These are phyloP conservation scores for Plodia interpunctella DNA, from an alignment of 1,140 invertebrate genomes.

Conservation along the genomic window DNA sequence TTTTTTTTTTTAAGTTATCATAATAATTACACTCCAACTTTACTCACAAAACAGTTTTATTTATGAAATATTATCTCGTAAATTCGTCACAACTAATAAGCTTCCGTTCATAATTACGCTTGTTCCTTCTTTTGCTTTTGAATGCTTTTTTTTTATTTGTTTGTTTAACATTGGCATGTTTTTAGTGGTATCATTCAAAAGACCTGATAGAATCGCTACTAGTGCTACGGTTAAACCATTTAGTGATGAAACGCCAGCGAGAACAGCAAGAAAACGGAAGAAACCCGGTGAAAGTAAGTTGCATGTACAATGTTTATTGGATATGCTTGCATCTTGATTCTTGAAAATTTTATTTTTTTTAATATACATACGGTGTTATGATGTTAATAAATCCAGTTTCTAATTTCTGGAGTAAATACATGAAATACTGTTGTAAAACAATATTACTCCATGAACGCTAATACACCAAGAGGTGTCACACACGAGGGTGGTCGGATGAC, in stretches of 20 bases:
- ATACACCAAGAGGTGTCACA: no score
- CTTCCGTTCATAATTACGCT: constrained; percentile 6
- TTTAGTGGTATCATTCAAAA: constrained; percentile 75
- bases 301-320: no score
- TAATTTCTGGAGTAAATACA: no score
- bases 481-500: no score
- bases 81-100: constrained; percentile 4
- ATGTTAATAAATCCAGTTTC: no score
- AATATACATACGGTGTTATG: background rate
- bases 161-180: constrained; percentile 53
- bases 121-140: constrained; percentile 19
- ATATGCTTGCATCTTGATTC: constrained; percentile 15
- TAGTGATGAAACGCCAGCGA: constrained; percentile 39
- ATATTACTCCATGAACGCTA: no score
- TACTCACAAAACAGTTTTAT: no score
- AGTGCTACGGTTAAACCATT: constrained; percentile 44
- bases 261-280: constrained; percentile 83
- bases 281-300: constrained; percentile 85
- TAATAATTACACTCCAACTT: no score
- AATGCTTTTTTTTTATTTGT: constrained; percentile 25
- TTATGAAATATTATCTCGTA: constrained; percentile 8
- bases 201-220: constrained; percentile 54
- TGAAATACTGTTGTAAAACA: no score
- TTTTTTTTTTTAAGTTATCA: no score
- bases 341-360: no score